Base-by-base conservation (phyloP, 2,113 vertebrate species). In the Microcebus tavaratra region DNA sequence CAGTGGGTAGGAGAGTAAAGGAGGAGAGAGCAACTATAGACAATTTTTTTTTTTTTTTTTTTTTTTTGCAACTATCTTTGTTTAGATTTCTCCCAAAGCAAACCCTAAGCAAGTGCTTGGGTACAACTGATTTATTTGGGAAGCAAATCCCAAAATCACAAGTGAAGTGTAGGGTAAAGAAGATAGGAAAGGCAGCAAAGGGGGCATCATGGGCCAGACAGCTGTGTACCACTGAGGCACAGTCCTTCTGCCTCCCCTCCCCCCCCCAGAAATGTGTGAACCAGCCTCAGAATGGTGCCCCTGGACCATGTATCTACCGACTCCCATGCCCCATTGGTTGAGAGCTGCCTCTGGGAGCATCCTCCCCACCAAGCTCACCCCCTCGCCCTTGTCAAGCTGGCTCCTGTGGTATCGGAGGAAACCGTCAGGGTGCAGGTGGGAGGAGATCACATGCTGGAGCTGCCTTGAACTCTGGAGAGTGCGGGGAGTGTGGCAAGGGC, bases 31-130 rank as follows among this genome's bases (percentile, higher is more conserved):
- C 14, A 53, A n/a, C 36, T 6, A 7, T 1, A 14, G 6, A 31
- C 12, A 5, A n/a, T 11, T 45, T 87, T 93, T 91, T 36, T 36
- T 36, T 36, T 87, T 93, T 91, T 36, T 36, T 36, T 36, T 61
- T 34, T 59, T 20, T 63, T 68, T 55, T 50, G 57, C 18, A 25
- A 21, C 36, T 59, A 12, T 55, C 29, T 81, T 83, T 21, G 20
- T 88, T 93, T 59, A 34, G 14, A 61, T 84, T 92, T 83, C 31
- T 80, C 57, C 31, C 20, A 73, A 76, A 95, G 68, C 21, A 50
- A 57, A 55, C 27, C 6, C 2, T n/a, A 42, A 34, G 23, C 0
- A 1, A 53, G 50, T 53, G 75, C 14, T 11, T 48, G 9, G 29
- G 25, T 48, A 36, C 68, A 53, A 27, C 27, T 34, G 18, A 21